phyloP scores from a whole-genome alignment of 2,113 vertebrate genomes.

The Bagarius yarrelli region DNA sequence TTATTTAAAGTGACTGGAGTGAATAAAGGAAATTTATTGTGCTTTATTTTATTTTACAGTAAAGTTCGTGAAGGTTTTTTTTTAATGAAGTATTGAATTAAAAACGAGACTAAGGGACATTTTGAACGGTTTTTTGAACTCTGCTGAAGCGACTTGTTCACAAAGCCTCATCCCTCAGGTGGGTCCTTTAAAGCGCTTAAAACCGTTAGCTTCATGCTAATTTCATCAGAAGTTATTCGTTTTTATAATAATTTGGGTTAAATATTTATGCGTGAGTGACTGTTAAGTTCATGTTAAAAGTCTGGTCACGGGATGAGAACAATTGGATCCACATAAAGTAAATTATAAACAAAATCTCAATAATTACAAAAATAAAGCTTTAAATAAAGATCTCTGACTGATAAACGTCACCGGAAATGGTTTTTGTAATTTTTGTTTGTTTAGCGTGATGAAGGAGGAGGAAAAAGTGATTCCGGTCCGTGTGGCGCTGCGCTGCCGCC shows the following conservation, averaged over 20 bases:
- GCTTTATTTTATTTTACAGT: neutral
- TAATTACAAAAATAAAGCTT: neutral
- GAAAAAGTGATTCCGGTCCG: slow-evolving; percentile 84
- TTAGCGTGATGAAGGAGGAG: slow-evolving; percentile 76
- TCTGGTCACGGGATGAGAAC: too few species aligned
- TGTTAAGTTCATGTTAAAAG: neutral
- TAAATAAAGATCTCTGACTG: neutral
- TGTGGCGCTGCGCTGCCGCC: slow-evolving; percentile 89
- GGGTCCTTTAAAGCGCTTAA: neutral
- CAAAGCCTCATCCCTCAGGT: neutral
- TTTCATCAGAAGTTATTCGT: too few species aligned
- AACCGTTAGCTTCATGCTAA: neutral
- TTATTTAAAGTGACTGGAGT: neutral
- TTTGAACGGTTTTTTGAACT: neutral
- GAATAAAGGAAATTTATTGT: neutral
- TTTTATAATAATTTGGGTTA: neutral
- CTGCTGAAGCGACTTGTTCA: neutral
- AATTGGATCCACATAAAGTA: too few species aligned
- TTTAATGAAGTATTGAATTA: too few species aligned
- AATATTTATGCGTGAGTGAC: neutral
- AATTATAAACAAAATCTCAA: neutral
- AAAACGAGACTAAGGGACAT: too few species aligned
- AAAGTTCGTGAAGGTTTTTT: neutral
- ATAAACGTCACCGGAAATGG: neutral
- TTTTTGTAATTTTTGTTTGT: neutral